Conservation (phyloP, 2,888 invertebrate genomes). For the Zeuzera pyrina region DNA sequence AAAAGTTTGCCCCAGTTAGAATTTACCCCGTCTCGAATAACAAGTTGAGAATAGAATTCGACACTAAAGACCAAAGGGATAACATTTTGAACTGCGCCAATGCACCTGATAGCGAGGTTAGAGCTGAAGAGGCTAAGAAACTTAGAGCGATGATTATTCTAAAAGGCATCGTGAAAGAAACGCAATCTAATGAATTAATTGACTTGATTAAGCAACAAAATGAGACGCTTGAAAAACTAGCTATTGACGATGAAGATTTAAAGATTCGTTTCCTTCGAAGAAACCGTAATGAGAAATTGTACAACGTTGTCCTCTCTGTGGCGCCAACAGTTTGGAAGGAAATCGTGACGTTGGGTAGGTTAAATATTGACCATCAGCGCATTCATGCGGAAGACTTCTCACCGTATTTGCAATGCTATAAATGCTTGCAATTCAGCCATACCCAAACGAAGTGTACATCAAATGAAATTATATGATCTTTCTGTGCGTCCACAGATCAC, state of each 20-base stretch:
- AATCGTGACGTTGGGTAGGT: background rate
- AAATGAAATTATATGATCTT: background rate
- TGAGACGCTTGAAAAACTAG: no score
- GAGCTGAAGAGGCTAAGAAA: background rate
- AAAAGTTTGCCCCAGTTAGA: background rate
- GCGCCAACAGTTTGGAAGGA: background rate
- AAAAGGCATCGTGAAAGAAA: background rate
- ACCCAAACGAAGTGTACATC: background rate
- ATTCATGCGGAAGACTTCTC: background rate
- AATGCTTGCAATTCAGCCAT: background rate
- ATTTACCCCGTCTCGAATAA: background rate
- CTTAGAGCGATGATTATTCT: background rate
- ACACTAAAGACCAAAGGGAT: background rate
- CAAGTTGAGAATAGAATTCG: background rate
- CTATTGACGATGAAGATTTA: background rate
- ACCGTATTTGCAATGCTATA: background rate
- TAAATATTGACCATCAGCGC: background rate
- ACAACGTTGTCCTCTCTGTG: background rate
- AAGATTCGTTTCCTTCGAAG: background rate
- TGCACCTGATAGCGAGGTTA: no score
- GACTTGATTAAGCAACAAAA: background rate
- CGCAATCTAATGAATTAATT: background rate
- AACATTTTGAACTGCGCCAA: no score
- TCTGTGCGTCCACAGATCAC: background rate
- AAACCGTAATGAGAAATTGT: background rate